A percentile compares a stretch with the other conserved stretches of the same genome.
These are phyloP conservation scores for Hyperoplus immaculatus DNA, from an alignment of 2,797 vertebrate genomes.

Conservation along the genomic window DNA sequence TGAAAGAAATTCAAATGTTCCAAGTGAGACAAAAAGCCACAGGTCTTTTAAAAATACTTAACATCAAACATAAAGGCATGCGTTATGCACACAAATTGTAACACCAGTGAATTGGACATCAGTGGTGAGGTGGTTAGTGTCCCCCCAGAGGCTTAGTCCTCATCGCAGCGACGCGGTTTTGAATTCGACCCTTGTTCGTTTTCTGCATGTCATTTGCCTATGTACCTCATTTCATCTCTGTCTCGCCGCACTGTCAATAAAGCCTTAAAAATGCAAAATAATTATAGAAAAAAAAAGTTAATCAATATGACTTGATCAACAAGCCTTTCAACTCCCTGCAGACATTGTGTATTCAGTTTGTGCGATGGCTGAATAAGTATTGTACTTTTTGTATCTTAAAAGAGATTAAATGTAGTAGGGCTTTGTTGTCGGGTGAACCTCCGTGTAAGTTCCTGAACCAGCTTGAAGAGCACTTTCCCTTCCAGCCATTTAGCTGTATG, in stretches of 20 bases:
- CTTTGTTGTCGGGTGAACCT: conserved; percentile 46
- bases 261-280: too few relatives aligned
- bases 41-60: conserved; percentile 56
- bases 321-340: conserved; percentile 39
- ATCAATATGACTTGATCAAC: conserved; percentile 58
- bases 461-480: conserved; percentile 50
- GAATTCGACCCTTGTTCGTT: too few relatives aligned
- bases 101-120: conserved; percentile 46
- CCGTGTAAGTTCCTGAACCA: conserved; percentile 55
- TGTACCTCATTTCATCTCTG: too few relatives aligned
- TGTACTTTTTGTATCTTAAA: conserved; percentile 42
- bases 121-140: conserved; percentile 3
- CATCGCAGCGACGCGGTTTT: too few relatives aligned
- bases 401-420: conserved; percentile 15
- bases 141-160: too few relatives aligned
- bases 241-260: too few relatives aligned
- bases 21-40: conserved; percentile 42
- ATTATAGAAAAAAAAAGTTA: conserved; percentile 12
- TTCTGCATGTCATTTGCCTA: too few relatives aligned
- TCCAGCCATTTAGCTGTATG: conserved; percentile 66
- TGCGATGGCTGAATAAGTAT: conserved; percentile 42
- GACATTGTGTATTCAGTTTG: conserved; percentile 25
- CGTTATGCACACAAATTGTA: conserved; percentile 40
- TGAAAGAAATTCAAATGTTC: conserved; percentile 57
- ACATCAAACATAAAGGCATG: conserved; percentile 48